These are phyloP conservation scores for Takifugu bimaculatus DNA, from an alignment of 2,113 vertebrate species.

Conservation along the genomic window DNA sequence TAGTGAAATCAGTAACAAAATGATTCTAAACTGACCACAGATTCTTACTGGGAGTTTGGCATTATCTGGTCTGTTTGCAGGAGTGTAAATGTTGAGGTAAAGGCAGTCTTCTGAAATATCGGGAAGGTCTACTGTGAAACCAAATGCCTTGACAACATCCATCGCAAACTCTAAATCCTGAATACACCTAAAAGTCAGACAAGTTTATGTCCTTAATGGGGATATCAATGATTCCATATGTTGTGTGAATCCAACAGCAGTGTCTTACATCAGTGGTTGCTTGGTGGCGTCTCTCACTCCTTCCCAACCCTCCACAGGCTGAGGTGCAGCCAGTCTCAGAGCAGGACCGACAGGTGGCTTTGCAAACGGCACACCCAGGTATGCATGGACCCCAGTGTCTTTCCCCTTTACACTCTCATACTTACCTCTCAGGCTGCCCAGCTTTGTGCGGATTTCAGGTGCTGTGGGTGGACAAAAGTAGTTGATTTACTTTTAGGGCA, in stretches of 20 bases:
- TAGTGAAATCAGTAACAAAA: neutral
- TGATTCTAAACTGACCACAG: neutral
- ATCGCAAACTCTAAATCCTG: neutral
- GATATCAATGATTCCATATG: neutral
- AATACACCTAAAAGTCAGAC: conserved; percentile 62
- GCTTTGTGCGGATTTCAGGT: conserved; percentile 69
- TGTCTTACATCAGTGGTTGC: conserved; percentile 75
- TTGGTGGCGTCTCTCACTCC: conserved; percentile 77
- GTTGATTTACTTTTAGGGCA: neutral
- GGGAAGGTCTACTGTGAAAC: neutral
- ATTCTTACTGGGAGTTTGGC: conserved; percentile 70
- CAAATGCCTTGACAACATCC: neutral
- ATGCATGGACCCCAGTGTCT: conserved; percentile 69
- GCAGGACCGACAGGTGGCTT: conserved; percentile 77
- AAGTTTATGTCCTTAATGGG: neutral
- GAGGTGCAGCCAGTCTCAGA: conserved; percentile 79
- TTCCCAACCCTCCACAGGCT: conserved; percentile 76
- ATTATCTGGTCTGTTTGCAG: conserved; percentile 52
- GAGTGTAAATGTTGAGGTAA: conserved; percentile 75
- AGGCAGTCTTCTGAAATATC: conserved; percentile 75
- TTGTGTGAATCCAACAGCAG: neutral
- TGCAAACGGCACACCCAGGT: conserved; percentile 85
- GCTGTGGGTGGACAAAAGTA: conserved; percentile 22
- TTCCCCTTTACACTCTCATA: conserved; percentile 69
- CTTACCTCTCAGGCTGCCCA: conserved; percentile 49